These are phyloP conservation scores for Anneissia japonica DNA, from an alignment of 35 echinoderm and acorn worm genomes.

Conservation along the genomic window DNA sequence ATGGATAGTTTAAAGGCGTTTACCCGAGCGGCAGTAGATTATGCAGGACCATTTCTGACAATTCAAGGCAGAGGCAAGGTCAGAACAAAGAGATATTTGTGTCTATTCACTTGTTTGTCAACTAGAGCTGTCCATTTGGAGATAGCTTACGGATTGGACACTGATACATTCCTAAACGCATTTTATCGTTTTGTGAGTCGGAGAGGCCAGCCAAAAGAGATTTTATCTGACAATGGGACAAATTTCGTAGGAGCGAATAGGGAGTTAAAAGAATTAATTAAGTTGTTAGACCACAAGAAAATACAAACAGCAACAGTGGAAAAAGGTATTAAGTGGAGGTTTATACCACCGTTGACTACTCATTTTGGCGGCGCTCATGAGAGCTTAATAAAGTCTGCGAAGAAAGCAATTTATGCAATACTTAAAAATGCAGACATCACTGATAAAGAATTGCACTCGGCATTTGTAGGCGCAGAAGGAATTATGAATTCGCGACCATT, in stretches of 20 bases:
- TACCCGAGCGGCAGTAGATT: conserved; percentile 29
- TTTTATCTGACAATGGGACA: conserved; percentile 60
- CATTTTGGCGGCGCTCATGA: conserved; percentile 38
- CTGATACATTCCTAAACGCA: conserved; percentile 51
- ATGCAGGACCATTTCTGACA: conserved; percentile 41
- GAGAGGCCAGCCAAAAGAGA: conserved; percentile 28
- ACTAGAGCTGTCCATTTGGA: conserved; percentile 66
- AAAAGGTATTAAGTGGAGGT: background rate
- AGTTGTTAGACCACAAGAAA: conserved; percentile 21
- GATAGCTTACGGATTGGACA: conserved; percentile 50
- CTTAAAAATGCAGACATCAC: conserved; percentile 19
- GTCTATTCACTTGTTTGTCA: conserved; percentile 52
- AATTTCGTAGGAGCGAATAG: conserved; percentile 54
- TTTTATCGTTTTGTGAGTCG: conserved; percentile 37
- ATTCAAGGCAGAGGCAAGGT: conserved; percentile 14
- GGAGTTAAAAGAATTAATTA: conserved; percentile 30
- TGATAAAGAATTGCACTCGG: conserved; percentile 12
- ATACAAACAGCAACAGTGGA: background rate
- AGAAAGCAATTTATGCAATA: conserved; percentile 19
- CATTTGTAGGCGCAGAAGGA: conserved; percentile 9
- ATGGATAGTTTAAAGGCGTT: conserved; percentile 5
- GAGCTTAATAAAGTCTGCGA: conserved; percentile 20
- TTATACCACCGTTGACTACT: background rate
- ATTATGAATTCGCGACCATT: background rate
- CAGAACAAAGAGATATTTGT: conserved; percentile 12